Conservation (phyloP, 2,113 vertebrate genomes). For the Azemiops feae region DNA sequence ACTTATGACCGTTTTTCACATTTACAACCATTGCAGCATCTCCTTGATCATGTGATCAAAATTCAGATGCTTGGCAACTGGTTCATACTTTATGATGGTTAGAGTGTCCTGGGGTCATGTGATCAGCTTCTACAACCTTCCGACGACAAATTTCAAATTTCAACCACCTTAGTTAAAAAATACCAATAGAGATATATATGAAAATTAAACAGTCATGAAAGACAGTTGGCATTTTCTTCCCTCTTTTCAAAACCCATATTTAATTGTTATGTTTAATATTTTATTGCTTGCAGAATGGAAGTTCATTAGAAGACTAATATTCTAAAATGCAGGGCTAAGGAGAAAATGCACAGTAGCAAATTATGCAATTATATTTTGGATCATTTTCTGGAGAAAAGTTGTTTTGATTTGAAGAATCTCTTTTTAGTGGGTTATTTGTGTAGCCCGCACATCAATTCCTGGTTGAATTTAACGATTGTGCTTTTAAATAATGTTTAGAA, state of each 20-base stretch:
- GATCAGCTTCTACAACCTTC: not conserved
- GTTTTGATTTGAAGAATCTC: not conserved
- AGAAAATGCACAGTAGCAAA: not conserved
- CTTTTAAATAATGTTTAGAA: slow-evolving; percentile 12
- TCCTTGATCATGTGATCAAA: not conserved
- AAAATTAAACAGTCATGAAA: not conserved
- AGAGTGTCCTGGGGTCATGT: too few relatives aligned
- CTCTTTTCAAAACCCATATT: not conserved
- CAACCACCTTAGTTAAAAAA: not conserved
- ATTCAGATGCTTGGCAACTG: not conserved
- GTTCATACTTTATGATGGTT: not conserved
- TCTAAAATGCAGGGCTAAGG: not conserved
- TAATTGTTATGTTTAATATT: not conserved
- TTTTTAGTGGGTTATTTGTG: slow-evolving; percentile 1
- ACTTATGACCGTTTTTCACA: not conserved
- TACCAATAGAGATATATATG: not conserved
- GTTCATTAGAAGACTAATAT: slow-evolving; percentile 1
- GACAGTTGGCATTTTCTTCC: not conserved
- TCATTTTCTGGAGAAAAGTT: not conserved
- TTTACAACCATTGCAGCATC: not conserved
- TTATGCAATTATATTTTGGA: not conserved
- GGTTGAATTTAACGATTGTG: not conserved
- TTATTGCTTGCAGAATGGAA: not conserved
- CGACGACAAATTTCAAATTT: not conserved
- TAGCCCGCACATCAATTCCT: not conserved